A percentile compares a stretch with the other conserved stretches of the same genome.
phyloP scores from a whole-genome alignment of 2,797 vertebrate species.

The Sorex maritimensis region DNA sequence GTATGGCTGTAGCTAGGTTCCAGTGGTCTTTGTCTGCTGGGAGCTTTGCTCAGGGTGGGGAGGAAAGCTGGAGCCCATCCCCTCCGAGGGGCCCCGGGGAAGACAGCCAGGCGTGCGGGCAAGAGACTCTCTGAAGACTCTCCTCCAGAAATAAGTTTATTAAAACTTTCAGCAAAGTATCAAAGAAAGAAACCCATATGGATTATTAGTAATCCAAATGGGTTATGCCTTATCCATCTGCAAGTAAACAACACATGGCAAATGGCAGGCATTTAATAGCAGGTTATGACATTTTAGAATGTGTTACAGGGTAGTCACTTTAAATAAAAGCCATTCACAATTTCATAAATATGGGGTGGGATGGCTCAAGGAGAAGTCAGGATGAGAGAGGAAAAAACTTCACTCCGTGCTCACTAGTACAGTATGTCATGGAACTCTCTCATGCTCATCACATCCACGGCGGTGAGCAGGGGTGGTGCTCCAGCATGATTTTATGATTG shows the following conservation, averaged over 20 bases:
- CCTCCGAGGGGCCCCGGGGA: no score
- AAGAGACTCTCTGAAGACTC: no score
- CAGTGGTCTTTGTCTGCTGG: no score
- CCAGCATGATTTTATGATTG: neutral
- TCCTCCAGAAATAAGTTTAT: constrained; percentile 19
- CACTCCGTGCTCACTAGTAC: neutral
- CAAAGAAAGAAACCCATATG: neutral
- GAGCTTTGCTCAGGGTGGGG: no score
- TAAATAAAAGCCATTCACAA: neutral
- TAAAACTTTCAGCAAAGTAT: constrained; percentile 40
- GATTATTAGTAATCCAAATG: constrained; percentile 46
- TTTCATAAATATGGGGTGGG: neutral
- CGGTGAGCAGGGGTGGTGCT: neutral
- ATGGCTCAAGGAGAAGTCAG: neutral
- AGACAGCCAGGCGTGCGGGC: no score
- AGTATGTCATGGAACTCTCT: neutral
- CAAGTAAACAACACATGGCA: constrained; percentile 41
- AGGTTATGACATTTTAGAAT: constrained; percentile 27
- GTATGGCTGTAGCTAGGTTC: no score
- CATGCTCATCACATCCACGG: neutral
- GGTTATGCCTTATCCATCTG: neutral
- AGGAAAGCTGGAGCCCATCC: no score
- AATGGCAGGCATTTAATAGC: constrained; percentile 24
- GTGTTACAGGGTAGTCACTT: neutral
- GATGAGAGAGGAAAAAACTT: neutral